Base-by-base conservation (phyloP, 2,888 invertebrate species). In the Cistogaster globosa region DNA sequence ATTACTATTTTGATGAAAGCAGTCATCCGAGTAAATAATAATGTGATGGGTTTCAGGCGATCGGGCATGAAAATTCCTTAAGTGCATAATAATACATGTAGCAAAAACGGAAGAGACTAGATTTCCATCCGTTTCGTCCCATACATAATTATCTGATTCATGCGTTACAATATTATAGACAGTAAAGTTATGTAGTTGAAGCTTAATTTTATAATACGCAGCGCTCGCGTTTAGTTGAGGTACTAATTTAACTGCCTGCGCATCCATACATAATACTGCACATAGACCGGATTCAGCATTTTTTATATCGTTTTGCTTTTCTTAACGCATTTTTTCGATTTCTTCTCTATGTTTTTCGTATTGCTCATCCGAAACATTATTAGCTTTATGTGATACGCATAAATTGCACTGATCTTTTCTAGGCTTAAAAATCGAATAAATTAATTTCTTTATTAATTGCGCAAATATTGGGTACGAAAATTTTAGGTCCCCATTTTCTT, bases 81-180 rank as follows among this genome's bases (percentile, higher is more conserved):
- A 75, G 38, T 75, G 42, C 38, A 63, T 75, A 45, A 75, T 65
- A 65, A 57, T 55, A n/a, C 63, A 55, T 18, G 57, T 45, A 4
- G 68, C 55, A 38, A 68, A 38, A 38, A 38, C 38, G 38, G 38
- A 38, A 38, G 38, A 38, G 38, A 38, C 38, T 38, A 38, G 38
- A 38, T 38, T 38, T 38, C 38, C 38, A 38, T 38, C 38, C n/a
- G 36, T 60, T 60, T 38, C 60, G 12, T 60, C 36, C 26, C 58
- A 36, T n/a, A 36, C 7, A 62, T 20, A 38, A 38, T 7, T 38
- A 38, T 38, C 38, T 38, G 38, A 38, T 38, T 38, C 38, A 38
- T 38, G 38, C 38, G 38, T 38, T 38, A 38, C 38, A 38, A 38
- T 38, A 38, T 38, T 38, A 38, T 38, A 38, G 38, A 38, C 38